Percentiles rank a stretch among this genome's conserved stretches.
These are phyloP conservation scores for Oceanodroma tethys DNA, from an alignment of 2,113 vertebrate genomes.

Conservation along the genomic window DNA sequence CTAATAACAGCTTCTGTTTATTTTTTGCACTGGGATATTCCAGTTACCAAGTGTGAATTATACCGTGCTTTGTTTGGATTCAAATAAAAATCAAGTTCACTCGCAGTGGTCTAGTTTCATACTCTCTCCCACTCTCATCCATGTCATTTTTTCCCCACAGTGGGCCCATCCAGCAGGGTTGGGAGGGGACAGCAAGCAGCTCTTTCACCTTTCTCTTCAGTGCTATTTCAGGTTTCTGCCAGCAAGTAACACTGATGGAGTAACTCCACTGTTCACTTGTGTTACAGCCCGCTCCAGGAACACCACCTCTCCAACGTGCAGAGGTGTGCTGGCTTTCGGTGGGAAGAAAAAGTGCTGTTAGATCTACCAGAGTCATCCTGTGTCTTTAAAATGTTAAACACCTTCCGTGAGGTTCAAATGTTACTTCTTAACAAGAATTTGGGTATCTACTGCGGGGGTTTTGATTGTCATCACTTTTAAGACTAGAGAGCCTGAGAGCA, in stretches of 20 bases:
- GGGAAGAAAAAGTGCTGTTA: not conserved
- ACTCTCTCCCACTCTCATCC: not conserved
- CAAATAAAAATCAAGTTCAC: not conserved
- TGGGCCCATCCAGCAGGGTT: not conserved
- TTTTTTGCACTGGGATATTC: slow-evolving; percentile 34
- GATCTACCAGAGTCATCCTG: not conserved
- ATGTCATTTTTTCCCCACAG: not conserved
- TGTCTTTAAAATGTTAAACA: not conserved
- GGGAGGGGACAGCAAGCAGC: not conserved
- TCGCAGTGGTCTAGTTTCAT: not conserved
- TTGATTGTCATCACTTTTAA: not conserved
- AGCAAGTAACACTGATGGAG: not conserved
- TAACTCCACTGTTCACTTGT: not conserved
- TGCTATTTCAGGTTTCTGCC: not conserved
- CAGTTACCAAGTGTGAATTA: slow-evolving; percentile 10
- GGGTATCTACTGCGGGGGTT: not conserved
- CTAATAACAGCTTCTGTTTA: slow-evolving; percentile 45
- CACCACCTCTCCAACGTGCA: not conserved
- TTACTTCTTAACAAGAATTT: not conserved
- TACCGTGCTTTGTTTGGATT: not conserved
- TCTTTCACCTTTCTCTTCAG: not conserved
- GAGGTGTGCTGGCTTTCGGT: not conserved
- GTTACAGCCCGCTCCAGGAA: not conserved
- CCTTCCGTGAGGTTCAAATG: not conserved
- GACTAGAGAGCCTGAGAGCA: not conserved